Evolutionary conservation across 2,113 vertebrate species (phyloP).

Genomic region (Phocoena sinus): DNA sequence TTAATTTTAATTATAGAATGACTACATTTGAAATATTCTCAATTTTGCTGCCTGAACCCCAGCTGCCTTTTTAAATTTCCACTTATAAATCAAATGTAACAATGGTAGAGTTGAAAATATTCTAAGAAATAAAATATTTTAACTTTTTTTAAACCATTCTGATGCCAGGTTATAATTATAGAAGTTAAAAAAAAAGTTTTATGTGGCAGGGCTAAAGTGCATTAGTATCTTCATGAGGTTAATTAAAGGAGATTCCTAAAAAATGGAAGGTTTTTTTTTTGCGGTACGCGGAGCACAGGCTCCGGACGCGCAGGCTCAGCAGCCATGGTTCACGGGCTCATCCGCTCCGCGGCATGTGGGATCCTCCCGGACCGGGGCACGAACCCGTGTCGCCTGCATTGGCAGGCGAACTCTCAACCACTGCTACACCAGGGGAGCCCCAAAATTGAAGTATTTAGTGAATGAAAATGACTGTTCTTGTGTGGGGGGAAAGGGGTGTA

Average conservation of each 20-base stretch:
- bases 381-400: too few species aligned
- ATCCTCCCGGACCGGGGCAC: too few species aligned
- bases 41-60: not conserved
- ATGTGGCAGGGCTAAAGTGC: not conserved
- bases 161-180: not conserved
- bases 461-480: not conserved
- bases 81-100: not conserved
- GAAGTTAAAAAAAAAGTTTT: not conserved
- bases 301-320: too few species aligned
- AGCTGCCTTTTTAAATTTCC: not conserved
- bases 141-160: not conserved
- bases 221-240: not conserved
- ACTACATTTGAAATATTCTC: not conserved
- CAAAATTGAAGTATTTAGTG: not conserved
- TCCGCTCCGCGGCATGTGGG: too few species aligned
- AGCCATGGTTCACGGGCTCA: too few species aligned
- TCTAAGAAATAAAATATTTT: not conserved
- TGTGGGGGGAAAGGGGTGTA: rapidly evolving
- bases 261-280: not conserved
- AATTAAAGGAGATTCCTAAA: not conserved
- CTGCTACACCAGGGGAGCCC: too few species aligned
- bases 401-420: too few species aligned
- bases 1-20: not conserved
- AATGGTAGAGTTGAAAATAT: not conserved
- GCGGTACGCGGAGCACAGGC: too few species aligned